phyloP scores from a whole-genome alignment of 2,797 vertebrate genomes.

The Ctenopoma multispine region DNA sequence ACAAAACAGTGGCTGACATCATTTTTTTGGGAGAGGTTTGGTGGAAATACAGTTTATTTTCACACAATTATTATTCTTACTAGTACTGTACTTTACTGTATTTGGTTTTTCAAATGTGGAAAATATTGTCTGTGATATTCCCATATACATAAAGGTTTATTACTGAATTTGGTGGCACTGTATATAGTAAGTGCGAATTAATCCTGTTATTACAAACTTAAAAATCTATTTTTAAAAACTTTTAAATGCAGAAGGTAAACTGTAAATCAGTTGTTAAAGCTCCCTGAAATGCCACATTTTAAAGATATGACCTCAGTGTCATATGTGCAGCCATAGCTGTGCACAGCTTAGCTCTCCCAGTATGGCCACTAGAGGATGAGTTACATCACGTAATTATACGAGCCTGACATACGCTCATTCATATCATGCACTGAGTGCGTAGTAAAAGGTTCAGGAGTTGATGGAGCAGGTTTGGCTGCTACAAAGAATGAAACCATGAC shows the following conservation, averaged over 20 bases:
- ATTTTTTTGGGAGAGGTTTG: too few species aligned
- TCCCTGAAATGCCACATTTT: neutral
- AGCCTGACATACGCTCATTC: constrained; percentile 1
- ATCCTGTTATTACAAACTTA: too few species aligned
- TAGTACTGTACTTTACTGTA: too few species aligned
- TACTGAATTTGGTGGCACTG: too few species aligned
- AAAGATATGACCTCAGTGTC: neutral
- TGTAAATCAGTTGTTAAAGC: neutral
- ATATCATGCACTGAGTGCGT: neutral
- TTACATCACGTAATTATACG: constrained; percentile 13
- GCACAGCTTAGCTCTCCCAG: neutral
- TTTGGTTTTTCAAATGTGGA: too few species aligned
- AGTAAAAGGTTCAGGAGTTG: constrained; percentile 28
- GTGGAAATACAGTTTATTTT: too few species aligned
- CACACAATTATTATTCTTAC: too few species aligned
- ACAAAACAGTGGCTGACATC: too few species aligned
- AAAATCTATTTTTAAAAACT: too few species aligned
- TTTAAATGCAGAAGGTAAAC: neutral
- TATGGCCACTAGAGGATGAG: neutral
- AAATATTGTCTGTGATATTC: too few species aligned
- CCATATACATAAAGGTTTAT: too few species aligned
- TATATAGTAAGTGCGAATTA: too few species aligned
- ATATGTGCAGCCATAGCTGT: neutral
- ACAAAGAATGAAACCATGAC: constrained; percentile 4
- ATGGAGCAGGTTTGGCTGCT: constrained; percentile 4